Conservation (phyloP, 2,797 vertebrate genomes). For the Oryzias dopingdopingensis region DNA sequence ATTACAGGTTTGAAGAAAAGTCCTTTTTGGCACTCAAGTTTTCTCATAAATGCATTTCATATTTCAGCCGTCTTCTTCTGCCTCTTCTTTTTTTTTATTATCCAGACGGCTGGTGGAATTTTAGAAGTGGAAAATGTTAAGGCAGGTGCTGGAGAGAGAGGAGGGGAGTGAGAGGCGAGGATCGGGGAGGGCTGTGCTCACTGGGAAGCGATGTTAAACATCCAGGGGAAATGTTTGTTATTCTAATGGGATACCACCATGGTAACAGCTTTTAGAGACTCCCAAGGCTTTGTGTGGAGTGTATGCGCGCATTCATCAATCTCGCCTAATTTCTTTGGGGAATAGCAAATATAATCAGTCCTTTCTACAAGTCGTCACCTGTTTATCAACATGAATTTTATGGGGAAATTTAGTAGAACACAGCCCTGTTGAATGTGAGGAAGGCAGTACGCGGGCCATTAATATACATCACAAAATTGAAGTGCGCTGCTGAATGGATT, state of each 20-base stretch:
- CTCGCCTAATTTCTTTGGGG: conserved; percentile 71
- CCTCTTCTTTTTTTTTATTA: conserved; percentile 35
- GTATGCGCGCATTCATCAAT: conserved; percentile 71
- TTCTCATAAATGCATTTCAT: conserved; percentile 71
- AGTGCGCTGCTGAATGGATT: conserved; percentile 62
- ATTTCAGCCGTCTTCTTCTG: conserved; percentile 55
- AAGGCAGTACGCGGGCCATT: conserved; percentile 55
- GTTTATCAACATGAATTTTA: conserved; percentile 68
- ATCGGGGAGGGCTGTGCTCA: conserved; percentile 64
- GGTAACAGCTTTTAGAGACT: conserved; percentile 77
- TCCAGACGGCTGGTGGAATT: conserved; percentile 67
- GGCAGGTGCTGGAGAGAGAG: conserved; percentile 73
- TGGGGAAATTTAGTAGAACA: conserved; percentile 59
- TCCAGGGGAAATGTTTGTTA: conserved; percentile 81
- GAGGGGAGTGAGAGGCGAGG: conserved; percentile 34
- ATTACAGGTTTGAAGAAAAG: conserved; percentile 75
- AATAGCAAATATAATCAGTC: conserved; percentile 75
- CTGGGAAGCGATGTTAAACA: conserved; percentile 78
- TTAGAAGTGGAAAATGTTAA: conserved; percentile 77
- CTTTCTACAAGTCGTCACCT: conserved; percentile 67
- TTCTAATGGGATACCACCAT: conserved; percentile 80
- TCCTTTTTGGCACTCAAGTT: conserved; percentile 72
- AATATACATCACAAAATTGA: conserved; percentile 62
- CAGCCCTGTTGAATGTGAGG: conserved; percentile 37
- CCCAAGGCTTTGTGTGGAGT: conserved; percentile 74